phyloP scores from a whole-genome alignment of 2,113 vertebrate genomes.

The Caretta caretta region DNA sequence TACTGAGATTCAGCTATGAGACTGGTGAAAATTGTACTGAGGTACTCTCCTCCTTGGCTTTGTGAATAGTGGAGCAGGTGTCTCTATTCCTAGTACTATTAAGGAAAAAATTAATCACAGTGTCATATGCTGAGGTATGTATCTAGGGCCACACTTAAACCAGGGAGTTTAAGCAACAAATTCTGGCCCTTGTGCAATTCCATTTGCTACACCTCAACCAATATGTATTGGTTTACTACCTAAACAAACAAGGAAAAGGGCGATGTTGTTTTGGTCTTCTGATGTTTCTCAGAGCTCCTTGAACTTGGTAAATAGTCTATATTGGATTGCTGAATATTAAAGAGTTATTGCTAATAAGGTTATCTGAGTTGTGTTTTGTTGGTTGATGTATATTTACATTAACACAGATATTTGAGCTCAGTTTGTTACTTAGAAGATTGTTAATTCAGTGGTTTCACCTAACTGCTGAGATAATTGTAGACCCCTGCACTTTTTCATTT shows the following conservation, averaged over 20 bases:
- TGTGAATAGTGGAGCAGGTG: neutral
- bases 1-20: fast-evolving
- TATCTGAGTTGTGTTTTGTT: neutral
- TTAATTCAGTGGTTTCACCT: neutral
- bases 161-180: neutral
- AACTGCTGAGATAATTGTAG: neutral
- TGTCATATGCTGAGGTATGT: too few species aligned
- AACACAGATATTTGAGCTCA: neutral
- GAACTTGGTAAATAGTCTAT: neutral
- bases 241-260: fast-evolving
- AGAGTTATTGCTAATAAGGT: neutral
- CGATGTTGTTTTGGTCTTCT: fast-evolving
- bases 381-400: neutral
- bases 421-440: neutral
- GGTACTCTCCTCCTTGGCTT: neutral
- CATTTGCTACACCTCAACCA: neutral
- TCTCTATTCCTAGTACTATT: fast-evolving
- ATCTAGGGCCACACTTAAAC: neutral
- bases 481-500: neutral
- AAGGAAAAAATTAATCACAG: neutral
- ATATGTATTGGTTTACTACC: neutral
- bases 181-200: neutral
- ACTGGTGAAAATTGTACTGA: neutral
- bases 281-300: neutral
- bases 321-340: neutral